phyloP scores from a whole-genome alignment of 2,888 invertebrate species.

The Leucozona laternaria region DNA sequence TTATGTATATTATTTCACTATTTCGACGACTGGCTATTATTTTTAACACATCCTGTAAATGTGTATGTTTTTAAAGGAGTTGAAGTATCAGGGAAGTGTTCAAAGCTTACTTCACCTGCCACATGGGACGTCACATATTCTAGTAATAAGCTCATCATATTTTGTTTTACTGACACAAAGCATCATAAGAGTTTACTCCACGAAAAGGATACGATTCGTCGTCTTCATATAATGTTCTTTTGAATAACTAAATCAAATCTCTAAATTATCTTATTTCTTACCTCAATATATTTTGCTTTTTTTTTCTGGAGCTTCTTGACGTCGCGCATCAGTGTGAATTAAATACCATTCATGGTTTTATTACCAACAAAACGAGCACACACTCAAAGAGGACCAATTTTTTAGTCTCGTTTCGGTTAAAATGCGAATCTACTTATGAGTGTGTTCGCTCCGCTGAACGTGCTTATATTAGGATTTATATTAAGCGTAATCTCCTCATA shows the following conservation, averaged over 20 bases:
- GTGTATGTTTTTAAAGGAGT: no score
- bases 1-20: no score
- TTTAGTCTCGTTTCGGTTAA: not conserved
- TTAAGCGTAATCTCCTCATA: conserved; percentile 48
- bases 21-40: no score
- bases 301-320: not conserved
- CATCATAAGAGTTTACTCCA: not conserved
- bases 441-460: conserved; percentile 38
- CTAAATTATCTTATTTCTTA: not conserved
- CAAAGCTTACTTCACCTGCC: no score
- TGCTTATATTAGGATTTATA: conserved; percentile 48
- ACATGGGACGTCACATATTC: not conserved
- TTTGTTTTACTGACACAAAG: not conserved
- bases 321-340: conserved; percentile 29
- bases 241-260: conserved; percentile 21
- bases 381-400: conserved; percentile 25
- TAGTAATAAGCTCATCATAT: not conserved
- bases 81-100: no score
- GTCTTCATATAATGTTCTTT: not conserved
- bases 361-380: conserved; percentile 34
- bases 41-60: no score
- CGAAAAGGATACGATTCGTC: not conserved
- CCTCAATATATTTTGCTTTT: not conserved
- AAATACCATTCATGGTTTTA: conserved; percentile 55
- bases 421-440: conserved; percentile 33